A percentile compares a stretch with the other conserved stretches of the same genome.
Conservation (phyloP, 2,113 vertebrate genomes). For the Desmodus rotundus region DNA sequence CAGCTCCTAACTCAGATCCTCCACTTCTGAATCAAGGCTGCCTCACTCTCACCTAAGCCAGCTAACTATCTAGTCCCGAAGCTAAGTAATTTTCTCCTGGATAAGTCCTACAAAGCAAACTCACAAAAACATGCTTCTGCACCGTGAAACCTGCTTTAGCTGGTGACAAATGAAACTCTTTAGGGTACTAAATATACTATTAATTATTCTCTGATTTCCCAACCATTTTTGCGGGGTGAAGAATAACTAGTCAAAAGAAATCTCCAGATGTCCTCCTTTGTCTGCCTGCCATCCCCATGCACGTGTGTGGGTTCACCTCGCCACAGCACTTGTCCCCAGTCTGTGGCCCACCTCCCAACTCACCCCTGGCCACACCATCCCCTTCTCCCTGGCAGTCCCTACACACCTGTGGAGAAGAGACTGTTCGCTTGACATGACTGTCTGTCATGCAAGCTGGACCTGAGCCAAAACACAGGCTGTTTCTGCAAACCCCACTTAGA, state of each 20-base stretch:
- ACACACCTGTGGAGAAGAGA: not conserved
- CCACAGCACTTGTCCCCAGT: not conserved
- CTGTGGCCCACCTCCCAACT: fast-evolving
- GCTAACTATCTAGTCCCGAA: too few relatives aligned
- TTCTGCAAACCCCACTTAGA: not conserved
- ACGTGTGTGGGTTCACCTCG: not conserved
- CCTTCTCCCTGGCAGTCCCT: not conserved
- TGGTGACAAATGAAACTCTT: not conserved
- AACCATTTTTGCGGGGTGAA: not conserved
- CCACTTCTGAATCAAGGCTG: not conserved
- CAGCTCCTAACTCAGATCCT: not conserved
- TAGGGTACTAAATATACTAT: fast-evolving
- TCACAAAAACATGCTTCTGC: not conserved
- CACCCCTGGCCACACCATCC: fast-evolving
- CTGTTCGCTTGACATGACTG: not conserved
- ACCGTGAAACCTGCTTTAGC: not conserved
- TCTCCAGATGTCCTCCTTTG: not conserved
- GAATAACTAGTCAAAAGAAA: not conserved
- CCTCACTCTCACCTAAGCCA: not conserved
- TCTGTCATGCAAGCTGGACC: not conserved
- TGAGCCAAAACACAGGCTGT: not conserved
- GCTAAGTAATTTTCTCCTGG: not conserved
- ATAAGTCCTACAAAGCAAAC: not conserved
- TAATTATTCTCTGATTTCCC: not conserved
- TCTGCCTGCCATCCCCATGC: not conserved